Evolutionary conservation across 2,797 vertebrate genomes (phyloP).

Genomic region (Microhierax caerulescens): DNA sequence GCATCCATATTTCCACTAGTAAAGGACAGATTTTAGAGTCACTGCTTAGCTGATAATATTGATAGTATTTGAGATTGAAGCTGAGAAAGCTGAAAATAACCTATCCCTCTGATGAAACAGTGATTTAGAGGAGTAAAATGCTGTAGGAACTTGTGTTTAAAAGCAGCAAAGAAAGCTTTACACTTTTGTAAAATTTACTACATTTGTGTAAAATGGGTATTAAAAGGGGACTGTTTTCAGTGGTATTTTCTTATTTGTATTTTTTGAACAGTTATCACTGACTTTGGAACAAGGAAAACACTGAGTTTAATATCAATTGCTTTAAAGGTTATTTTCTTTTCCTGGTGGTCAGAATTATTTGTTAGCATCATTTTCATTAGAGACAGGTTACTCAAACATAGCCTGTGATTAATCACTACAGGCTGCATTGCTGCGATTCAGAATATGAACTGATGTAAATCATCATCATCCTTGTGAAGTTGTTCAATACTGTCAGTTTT

Average conservation of each 20-base stretch:
- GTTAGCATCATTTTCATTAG: not conserved
- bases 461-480: not conserved
- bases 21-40: not conserved
- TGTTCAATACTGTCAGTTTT: not conserved
- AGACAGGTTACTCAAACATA: not conserved
- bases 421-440: not conserved
- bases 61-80: slow-evolving; percentile 17
- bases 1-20: not conserved
- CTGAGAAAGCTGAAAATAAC: not conserved
- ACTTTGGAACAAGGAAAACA: not conserved
- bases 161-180: not conserved
- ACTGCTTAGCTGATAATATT: slow-evolving; percentile 1
- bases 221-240: not conserved
- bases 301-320: not conserved
- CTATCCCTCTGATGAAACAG: not conserved
- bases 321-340: not conserved
- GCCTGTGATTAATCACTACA: not conserved
- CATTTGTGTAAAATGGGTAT: not conserved
- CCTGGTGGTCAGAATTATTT: not conserved
- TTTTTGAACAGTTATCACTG: not conserved
- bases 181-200: no score
- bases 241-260: not conserved
- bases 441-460: not conserved
- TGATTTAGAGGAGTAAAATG: not conserved
- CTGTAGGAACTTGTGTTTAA: not conserved